These are phyloP conservation scores for Pseudochaenichthys georgianus DNA, from an alignment of 2,797 vertebrate species.

Conservation along the genomic window DNA sequence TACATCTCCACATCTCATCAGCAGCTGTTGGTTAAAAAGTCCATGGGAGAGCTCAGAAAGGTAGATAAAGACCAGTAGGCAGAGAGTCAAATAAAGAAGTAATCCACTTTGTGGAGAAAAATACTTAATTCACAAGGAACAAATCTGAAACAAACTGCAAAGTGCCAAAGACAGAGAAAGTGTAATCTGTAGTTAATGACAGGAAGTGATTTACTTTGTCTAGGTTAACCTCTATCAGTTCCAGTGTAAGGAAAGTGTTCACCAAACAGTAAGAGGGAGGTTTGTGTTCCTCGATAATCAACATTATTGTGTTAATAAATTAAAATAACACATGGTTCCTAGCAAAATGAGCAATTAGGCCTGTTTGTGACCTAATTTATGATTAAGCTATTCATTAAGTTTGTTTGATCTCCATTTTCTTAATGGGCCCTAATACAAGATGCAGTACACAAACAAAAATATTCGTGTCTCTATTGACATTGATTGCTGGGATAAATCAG, in stretches of 20 bases:
- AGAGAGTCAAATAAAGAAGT: constrained; percentile 27
- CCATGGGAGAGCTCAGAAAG: constrained; percentile 56
- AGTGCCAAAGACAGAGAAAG: neutral
- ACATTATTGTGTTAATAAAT: no score
- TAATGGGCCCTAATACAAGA: no score
- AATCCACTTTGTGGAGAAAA: constrained; percentile 22
- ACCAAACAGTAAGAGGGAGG: no score
- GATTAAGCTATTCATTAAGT: no score
- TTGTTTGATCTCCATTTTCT: no score
- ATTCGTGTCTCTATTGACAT: no score
- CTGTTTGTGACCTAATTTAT: no score
- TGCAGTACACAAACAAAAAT: no score
- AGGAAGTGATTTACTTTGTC: neutral
- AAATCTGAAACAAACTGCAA: constrained; percentile 6
- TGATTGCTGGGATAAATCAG: no score
- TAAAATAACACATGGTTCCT: no score
- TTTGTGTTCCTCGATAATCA: no score
- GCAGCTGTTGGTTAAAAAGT: constrained; percentile 63
- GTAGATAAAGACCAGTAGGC: constrained; percentile 51
- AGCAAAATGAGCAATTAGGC: no score
- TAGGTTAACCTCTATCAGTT: neutral
- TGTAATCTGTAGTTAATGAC: neutral
- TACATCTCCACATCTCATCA: constrained; percentile 48
- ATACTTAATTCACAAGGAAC: constrained; percentile 15
- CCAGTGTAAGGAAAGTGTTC: neutral